Evolutionary conservation across 2,113 vertebrate genomes (phyloP).

Genomic region (Limnothrissa miodon): DNA sequence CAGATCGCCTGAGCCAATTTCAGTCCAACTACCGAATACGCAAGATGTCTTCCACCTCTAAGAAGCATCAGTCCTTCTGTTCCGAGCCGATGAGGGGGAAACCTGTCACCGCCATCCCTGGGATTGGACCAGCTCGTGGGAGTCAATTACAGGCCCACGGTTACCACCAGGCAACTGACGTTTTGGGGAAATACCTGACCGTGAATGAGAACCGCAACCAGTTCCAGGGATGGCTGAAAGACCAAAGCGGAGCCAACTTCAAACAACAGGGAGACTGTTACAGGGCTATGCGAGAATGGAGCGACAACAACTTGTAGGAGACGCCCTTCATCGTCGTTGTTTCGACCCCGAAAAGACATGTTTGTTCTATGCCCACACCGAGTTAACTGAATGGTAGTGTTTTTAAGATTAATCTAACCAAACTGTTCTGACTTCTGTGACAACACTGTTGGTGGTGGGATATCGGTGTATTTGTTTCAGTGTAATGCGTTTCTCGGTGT

Average conservation of each 20-base stretch:
- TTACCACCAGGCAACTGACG: neutral
- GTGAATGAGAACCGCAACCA: neutral
- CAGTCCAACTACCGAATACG: neutral
- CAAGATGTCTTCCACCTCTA: conserved; percentile 6
- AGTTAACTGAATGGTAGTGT: too few relatives aligned
- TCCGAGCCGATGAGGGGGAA: conserved; percentile 6
- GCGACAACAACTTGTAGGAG: conserved; percentile 10
- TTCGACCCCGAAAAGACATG: neutral
- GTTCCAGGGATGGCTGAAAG: neutral
- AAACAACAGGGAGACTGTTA: neutral
- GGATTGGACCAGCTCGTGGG: neutral
- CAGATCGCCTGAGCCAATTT: neutral
- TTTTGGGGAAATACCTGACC: neutral
- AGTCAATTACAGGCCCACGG: neutral
- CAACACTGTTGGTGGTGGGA: too few relatives aligned
- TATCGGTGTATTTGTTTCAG: too few relatives aligned
- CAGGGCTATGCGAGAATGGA: neutral
- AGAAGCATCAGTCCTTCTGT: neutral
- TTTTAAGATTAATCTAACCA: too few relatives aligned
- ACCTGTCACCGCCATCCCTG: neutral
- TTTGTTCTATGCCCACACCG: too few relatives aligned
- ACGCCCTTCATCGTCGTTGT: neutral
- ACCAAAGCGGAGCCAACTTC: neutral
- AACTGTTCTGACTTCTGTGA: too few relatives aligned
- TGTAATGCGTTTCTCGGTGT: too few relatives aligned